phyloP scores from a whole-genome alignment of 2,113 vertebrate genomes.

The Heptranchias perlo region DNA sequence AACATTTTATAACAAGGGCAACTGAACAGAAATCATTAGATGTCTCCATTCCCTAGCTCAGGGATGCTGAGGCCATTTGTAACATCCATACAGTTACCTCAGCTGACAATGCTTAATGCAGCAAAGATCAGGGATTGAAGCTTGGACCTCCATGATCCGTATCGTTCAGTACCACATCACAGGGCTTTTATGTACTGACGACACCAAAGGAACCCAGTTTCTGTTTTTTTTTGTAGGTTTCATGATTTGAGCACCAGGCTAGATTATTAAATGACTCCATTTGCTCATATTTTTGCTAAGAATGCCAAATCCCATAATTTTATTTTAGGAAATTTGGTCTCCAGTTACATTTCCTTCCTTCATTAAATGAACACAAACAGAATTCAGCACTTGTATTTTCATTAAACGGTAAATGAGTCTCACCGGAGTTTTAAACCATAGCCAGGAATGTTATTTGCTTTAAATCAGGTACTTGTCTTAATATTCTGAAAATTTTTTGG shows the following conservation, averaged over 20 bases:
- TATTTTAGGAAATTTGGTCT: background rate
- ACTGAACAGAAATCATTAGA: background rate
- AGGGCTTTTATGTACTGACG: background rate
- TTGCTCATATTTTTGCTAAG: slow-evolving; percentile 7
- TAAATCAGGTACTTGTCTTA: background rate
- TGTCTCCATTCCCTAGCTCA: background rate
- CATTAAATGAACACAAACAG: background rate
- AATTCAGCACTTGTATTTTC: background rate
- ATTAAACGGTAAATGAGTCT: background rate
- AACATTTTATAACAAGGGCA: background rate
- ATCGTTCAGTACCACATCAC: background rate
- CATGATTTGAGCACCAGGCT: background rate
- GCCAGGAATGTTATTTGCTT: background rate
- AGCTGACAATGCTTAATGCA: background rate
- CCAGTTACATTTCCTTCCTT: slow-evolving; percentile 15
- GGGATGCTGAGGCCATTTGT: background rate
- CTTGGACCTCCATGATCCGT: background rate
- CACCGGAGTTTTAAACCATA: background rate
- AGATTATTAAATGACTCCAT: background rate
- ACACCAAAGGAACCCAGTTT: background rate
- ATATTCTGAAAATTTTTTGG: background rate
- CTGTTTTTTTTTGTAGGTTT: background rate
- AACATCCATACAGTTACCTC: background rate
- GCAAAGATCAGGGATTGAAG: background rate
- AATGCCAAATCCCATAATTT: slow-evolving; percentile 14